Conservation (phyloP, 2,888 invertebrate genomes). For the Athalia rosae region DNA sequence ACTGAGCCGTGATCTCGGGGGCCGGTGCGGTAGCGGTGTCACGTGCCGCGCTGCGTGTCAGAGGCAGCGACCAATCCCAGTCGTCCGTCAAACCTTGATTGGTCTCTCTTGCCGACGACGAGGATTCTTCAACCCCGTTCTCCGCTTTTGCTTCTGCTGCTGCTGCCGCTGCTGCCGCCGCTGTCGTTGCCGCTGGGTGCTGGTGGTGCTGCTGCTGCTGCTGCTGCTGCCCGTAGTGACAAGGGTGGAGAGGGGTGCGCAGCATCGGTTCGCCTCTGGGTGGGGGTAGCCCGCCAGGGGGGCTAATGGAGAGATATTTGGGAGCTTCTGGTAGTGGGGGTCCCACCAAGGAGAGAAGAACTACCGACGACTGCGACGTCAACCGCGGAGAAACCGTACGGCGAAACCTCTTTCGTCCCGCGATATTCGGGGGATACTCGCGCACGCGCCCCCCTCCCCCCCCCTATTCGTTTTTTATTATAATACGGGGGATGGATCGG, state of each 20-base stretch:
- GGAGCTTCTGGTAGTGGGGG: conserved; percentile 63
- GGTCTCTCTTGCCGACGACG: conserved; percentile 74
- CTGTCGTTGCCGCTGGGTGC: conserved; percentile 33
- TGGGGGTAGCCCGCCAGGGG: conserved; percentile 67
- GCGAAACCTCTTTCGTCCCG: not conserved
- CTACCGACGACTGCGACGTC: conserved; percentile 20
- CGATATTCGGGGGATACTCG: conserved; percentile 57
- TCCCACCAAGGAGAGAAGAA: conserved; percentile 53
- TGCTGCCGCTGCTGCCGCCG: conserved; percentile 52
- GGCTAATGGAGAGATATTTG: conserved; percentile 74
- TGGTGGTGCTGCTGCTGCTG: conserved; percentile 55
- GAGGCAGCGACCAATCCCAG: conserved; percentile 73
- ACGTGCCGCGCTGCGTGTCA: conserved; percentile 74
- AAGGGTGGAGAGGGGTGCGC: conserved; percentile 66
- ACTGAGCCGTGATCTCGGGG: conserved; percentile 71
- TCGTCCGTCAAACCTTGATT: conserved; percentile 78
- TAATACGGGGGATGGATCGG: conserved; percentile 3
- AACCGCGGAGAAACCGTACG: not conserved
- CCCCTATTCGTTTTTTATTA: conserved; percentile 31
- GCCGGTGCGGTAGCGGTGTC: conserved; percentile 73
- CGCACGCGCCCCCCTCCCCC: conserved; percentile 64
- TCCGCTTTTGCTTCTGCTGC: conserved; percentile 59
- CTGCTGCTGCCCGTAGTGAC: conserved; percentile 63
- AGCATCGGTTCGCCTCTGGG: conserved; percentile 52
- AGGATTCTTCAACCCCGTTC: conserved; percentile 73